Evolutionary conservation across 1,140 invertebrate genomes (phyloP).

Genomic region (Calephelis virginiensis): DNA sequence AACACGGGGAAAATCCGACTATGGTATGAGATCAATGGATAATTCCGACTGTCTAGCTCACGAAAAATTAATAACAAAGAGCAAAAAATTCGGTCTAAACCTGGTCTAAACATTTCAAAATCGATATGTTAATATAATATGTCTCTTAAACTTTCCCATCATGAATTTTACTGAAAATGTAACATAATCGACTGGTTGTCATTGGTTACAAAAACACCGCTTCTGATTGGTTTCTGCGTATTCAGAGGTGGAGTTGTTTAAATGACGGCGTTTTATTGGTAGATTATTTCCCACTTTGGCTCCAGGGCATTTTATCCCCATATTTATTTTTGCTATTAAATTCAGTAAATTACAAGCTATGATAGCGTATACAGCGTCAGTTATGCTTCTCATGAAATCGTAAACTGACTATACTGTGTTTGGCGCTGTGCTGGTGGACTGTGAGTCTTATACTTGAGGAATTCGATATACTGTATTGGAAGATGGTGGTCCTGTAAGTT

Average conservation of each 20-base stretch:
- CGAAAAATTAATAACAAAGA: neutral
- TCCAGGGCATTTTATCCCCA: constrained; percentile 45
- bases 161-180: constrained; percentile 58
- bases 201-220: constrained; percentile 39
- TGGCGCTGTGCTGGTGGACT: constrained; percentile 30
- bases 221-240: constrained; percentile 42
- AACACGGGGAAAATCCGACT: too few relatives aligned
- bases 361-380: constrained; percentile 36
- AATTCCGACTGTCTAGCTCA: neutral
- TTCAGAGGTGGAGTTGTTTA: constrained; percentile 41
- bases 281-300: constrained; percentile 35
- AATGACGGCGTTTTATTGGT: constrained; percentile 39
- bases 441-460: constrained; percentile 33
- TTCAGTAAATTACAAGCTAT: constrained; percentile 65
- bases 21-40: too few relatives aligned
- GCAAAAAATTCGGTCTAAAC: neutral
- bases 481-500: constrained; percentile 76
- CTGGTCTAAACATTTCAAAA: constrained; percentile 20
- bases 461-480: constrained; percentile 34
- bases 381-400: constrained; percentile 30
- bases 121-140: constrained; percentile 35
- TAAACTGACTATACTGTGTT: constrained; percentile 16
- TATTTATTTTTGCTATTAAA: constrained; percentile 74
- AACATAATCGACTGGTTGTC: constrained; percentile 30
- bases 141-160: constrained; percentile 51